Evolutionary conservation across 2,113 vertebrate genomes (phyloP).

Genomic region (Micromys minutus): DNA sequence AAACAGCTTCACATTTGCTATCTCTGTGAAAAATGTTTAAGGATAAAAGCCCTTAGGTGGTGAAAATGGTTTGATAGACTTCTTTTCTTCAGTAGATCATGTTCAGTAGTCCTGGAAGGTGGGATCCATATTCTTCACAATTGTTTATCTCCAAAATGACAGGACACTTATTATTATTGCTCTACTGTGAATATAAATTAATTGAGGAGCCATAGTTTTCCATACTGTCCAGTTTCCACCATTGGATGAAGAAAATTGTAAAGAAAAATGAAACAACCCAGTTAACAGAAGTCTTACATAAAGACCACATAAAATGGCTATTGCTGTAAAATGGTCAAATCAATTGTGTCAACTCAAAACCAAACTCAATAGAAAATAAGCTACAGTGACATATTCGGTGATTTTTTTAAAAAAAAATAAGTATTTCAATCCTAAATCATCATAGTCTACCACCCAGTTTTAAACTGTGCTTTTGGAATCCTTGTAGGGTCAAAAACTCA

Average conservation of each 20-base stretch:
- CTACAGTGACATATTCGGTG: neutral
- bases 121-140: neutral
- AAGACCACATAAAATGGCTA: neutral
- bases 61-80: constrained; percentile 2
- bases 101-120: neutral
- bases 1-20: neutral
- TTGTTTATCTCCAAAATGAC: neutral
- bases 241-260: neutral
- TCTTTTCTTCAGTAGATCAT: constrained; percentile 14
- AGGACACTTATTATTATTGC: neutral
- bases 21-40: constrained; percentile 31
- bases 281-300: neutral
- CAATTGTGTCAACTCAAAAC: neutral
- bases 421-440: neutral
- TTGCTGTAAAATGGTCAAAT: neutral
- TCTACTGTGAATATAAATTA: neutral
- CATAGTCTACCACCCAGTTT: neutral
- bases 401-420: constrained; percentile 1
- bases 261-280: neutral
- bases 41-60: constrained; percentile 1
- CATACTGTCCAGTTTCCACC: neutral
- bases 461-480: neutral
- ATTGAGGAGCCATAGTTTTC: neutral
- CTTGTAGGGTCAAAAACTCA: neutral
- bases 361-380: neutral